phyloP scores from a whole-genome alignment of 2,888 invertebrate genomes.

The Pyrgus malvae region DNA sequence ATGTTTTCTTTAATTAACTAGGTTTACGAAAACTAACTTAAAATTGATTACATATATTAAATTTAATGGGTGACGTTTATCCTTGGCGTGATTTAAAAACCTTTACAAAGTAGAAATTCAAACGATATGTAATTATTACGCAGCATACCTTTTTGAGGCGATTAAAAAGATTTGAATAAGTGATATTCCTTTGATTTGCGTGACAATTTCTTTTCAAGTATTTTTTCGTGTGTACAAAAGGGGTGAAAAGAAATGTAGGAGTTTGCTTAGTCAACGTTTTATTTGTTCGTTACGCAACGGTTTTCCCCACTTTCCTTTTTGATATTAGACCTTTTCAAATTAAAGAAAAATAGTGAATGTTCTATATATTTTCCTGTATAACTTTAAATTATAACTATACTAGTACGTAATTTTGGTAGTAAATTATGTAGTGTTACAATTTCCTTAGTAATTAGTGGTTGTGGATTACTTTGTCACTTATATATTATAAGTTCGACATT shows the following conservation, averaged over 20 bases:
- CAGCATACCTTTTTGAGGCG: not conserved
- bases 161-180: constrained; percentile 8
- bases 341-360: too few relatives aligned
- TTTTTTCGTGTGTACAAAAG: constrained; percentile 1
- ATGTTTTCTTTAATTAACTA: too few relatives aligned
- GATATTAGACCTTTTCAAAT: constrained; percentile 1
- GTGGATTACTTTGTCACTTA: too few relatives aligned
- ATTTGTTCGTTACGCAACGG: constrained; percentile 17
- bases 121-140: not conserved
- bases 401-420: too few relatives aligned
- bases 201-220: constrained; percentile 3
- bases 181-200: constrained; percentile 11
- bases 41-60: too few relatives aligned
- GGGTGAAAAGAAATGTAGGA: not conserved
- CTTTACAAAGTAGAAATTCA: not conserved
- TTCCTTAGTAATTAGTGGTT: too few relatives aligned
- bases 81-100: not conserved
- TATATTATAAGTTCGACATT: too few relatives aligned
- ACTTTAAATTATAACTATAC: too few relatives aligned
- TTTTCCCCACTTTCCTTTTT: constrained; percentile 1
- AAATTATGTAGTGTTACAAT: too few relatives aligned
- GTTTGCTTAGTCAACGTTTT: constrained; percentile 13
- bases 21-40: too few relatives aligned
- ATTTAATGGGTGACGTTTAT: not conserved
- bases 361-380: too few relatives aligned